Evolutionary conservation across 2,797 vertebrate genomes (phyloP).

Genomic region (Rousettus madagascariensis): DNA sequence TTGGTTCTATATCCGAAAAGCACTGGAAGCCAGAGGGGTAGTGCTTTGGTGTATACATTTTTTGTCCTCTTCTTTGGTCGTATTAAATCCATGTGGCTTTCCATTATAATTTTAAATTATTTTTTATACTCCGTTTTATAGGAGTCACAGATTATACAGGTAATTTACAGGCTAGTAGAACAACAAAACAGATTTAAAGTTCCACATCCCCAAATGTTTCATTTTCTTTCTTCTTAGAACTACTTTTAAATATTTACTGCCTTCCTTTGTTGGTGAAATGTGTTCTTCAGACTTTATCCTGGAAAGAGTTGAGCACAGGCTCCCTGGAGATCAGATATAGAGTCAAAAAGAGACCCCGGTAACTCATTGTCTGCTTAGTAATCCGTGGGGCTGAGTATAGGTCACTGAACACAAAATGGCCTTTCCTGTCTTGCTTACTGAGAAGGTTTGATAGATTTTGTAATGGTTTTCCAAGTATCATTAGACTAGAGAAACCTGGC

Average conservation of each 20-base stretch:
- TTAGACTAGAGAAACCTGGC: neutral
- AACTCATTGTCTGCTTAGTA: neutral
- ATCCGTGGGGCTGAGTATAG: neutral
- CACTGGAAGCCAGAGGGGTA: neutral
- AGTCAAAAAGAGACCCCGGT: neutral
- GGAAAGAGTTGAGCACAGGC: neutral
- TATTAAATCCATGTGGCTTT: neutral
- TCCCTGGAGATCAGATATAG: neutral
- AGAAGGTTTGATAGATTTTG: constrained; percentile 50
- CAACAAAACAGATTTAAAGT: neutral
- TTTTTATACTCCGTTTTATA: neutral
- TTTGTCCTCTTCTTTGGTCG: neutral
- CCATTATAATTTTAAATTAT: neutral
- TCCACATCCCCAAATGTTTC: neutral
- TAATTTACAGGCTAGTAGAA: neutral
- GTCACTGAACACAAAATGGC: constrained; percentile 42
- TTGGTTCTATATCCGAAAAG: neutral
- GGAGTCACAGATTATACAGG: neutral
- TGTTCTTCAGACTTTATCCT: neutral
- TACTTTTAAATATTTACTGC: neutral
- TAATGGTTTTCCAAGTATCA: neutral
- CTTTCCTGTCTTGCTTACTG: constrained; percentile 13
- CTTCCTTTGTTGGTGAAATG: neutral
- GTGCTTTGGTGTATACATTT: neutral
- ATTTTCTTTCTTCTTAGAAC: neutral